Base-by-base conservation (phyloP, 2,888 invertebrate species). In the Cheilosia soror region DNA sequence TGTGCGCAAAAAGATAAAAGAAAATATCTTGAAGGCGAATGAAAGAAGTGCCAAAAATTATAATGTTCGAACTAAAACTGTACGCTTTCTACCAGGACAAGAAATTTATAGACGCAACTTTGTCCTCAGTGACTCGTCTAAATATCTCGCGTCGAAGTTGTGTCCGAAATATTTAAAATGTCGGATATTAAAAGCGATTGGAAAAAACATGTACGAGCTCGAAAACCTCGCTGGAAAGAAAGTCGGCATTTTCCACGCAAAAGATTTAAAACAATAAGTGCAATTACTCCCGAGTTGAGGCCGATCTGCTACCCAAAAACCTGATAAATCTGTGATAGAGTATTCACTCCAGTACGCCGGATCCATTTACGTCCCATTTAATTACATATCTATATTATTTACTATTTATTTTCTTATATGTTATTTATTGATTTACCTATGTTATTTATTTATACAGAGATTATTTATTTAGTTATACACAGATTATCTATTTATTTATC, bases 21-120 rank as follows among this genome's bases (percentile, higher is more conserved):
- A 65, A 1, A 72, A 72, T 42, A 4, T 77, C 5, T 58, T 75
- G 5, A 57, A 51, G 4, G 75, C 75, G 1, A 75, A 65, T 13
- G 75, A 75, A 37, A 84, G 42, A 6, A 60, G 53, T 25, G 69
- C 78, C 6, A 15, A 13, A 15, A 63, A 5, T 5, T 47, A 63
- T 6, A 63, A 63, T 13, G n/a, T 7, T 1, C 47, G 63, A 15
- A 63, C 49, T 20, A 27, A 42, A 15, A 63, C 31, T 3, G 5
- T 63, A 9, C 47, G 5, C 2, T 33, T 60, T n/a, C 33, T 20
- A 51, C 51, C 51, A 7, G 33, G 49, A 0, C 33, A 63, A 33
- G 47, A 5, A 6, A 2, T 49, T 5, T 49, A 20, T 11, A 5
- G 25, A 20, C 20, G 20, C 20, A 20, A 20, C 20, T 20, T 20